Base-by-base conservation (phyloP, 2,888 invertebrate species). In the Limnephilus auricula region DNA sequence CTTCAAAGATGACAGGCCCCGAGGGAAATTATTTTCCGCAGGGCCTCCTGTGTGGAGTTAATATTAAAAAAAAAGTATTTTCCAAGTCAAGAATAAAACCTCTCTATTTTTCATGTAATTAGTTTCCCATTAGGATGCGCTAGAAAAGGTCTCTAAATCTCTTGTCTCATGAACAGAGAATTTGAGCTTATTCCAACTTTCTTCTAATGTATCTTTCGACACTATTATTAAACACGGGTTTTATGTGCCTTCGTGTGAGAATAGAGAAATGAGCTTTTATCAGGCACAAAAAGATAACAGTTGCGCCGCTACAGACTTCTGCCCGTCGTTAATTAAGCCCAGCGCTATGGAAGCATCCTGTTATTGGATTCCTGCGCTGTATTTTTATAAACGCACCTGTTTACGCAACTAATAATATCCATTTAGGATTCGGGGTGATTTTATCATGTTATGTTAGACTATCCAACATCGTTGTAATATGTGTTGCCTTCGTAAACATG, bases 271-370 rank as follows among this genome's bases (percentile, higher is more conserved):
- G 31, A 80, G 80, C 80, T 34, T 84, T 40, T 40, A 25, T 85
- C 30, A 40, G 45, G 34, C 30, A 85, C 34, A 85, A 85, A 40
- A 85, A 25, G 12, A 85, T 30, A 45, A 40, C 85, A 45, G 40
- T 80, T 80, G 13, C 80, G 13, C 80, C 30, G 40, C n/a, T 40
- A 30, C 40, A 40, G 30, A 65, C 45, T 85, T 10, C 13, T 30
- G 85, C 45, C 85, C 45, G n/a, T 40, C 40, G n/a, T 85, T 85
- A 85, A 85, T 85, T 85, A 40, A 34, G 85, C 30, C 30, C 30
- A 45, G n/a, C n/a, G 45, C 30, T 40, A 85, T 40, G 15, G 37
- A 85, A n/a, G 40, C 85, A 45, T 85, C 85, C 85, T 34, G 85
- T 85, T 9, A 40, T 80, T 65, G 31, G 15, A 80, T 80, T 80